These are phyloP conservation scores for Thinocorus orbignyianus DNA, from an alignment of 2,113 vertebrate genomes.

Conservation along the genomic window DNA sequence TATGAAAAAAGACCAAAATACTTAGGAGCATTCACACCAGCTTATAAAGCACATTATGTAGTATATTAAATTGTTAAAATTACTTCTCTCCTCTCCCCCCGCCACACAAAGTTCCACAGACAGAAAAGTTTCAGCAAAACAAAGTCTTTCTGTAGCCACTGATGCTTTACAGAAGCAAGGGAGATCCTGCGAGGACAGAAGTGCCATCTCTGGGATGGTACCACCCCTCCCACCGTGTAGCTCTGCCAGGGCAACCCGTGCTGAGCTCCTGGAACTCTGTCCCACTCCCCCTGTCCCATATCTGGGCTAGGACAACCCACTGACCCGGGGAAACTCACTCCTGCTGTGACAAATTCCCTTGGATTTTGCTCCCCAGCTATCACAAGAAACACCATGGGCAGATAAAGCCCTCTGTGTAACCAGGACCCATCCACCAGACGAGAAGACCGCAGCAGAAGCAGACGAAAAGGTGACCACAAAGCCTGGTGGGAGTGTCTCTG, in stretches of 20 bases:
- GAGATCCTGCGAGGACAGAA: neutral
- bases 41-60: constrained; percentile 80
- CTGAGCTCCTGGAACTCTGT: neutral
- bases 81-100: constrained; percentile 60
- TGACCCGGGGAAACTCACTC: neutral
- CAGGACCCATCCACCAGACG: neutral
- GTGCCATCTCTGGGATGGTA: neutral
- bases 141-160: neutral
- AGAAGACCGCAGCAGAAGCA: neutral
- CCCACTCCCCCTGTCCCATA: neutral
- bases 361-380: neutral
- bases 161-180: neutral
- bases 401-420: neutral
- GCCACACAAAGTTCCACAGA: constrained; percentile 64
- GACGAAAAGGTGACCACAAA: neutral
- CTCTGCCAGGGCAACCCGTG: neutral
- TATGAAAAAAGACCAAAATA: constrained; percentile 82
- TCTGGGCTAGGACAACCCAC: neutral
- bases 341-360: neutral
- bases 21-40: constrained; percentile 75
- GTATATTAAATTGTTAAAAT: constrained; percentile 86
- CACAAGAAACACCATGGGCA: neutral
- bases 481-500: neutral
- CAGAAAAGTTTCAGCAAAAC: constrained; percentile 52
- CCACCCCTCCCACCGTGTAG: rapidly evolving